phyloP scores from a whole-genome alignment of 1,140 invertebrate genomes.

The Stegodyphus mimosarum region DNA sequence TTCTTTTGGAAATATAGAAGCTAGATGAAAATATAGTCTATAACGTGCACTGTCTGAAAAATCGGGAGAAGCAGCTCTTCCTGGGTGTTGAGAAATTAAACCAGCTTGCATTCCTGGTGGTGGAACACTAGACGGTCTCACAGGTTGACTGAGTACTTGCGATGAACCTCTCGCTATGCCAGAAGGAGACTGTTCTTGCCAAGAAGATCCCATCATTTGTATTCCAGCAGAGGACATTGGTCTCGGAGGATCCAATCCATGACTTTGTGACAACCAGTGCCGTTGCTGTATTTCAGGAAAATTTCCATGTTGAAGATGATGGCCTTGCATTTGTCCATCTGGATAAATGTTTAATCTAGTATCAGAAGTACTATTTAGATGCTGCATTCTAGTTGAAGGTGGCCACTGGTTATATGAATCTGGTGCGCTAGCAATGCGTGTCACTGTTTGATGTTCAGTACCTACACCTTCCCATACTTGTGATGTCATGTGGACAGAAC shows the following conservation, averaged over 20 bases:
- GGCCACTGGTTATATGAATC: constrained; percentile 74
- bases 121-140: constrained; percentile 63
- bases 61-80: constrained; percentile 63
- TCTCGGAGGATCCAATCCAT: constrained; percentile 45
- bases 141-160: constrained; percentile 57
- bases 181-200: constrained; percentile 33
- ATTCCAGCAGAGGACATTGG: constrained; percentile 32
- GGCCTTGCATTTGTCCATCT: constrained; percentile 23
- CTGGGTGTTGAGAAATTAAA: constrained; percentile 22
- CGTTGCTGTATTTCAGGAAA: neutral
- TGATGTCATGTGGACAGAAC: constrained; percentile 63
- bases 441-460: constrained; percentile 73
- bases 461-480: constrained; percentile 5
- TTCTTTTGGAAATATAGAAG: constrained; percentile 87
- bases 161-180: constrained; percentile 38
- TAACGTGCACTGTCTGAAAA: constrained; percentile 60
- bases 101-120: constrained; percentile 62
- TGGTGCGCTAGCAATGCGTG: constrained; percentile 83
- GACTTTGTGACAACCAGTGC: constrained; percentile 50
- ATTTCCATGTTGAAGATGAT: constrained; percentile 20
- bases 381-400: constrained; percentile 64
- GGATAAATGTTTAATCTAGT: constrained; percentile 66
- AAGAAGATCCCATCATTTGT: constrained; percentile 32
- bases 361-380: constrained; percentile 69
- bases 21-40: constrained; percentile 80